Evolutionary conservation across 1,140 invertebrate species (phyloP).

Genomic region (Adoxophyes honmai): DNA sequence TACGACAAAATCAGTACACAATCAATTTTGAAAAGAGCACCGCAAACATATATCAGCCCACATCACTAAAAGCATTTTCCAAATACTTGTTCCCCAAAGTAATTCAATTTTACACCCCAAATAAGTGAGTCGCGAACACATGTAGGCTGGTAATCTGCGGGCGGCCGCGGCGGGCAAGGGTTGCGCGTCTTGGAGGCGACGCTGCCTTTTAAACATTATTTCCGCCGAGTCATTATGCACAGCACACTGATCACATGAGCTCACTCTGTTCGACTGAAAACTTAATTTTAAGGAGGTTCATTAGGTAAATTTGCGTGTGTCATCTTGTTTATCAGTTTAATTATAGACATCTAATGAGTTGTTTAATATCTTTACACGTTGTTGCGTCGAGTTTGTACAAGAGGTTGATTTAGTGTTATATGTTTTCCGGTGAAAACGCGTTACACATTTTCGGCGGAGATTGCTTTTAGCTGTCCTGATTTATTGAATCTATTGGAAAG

Average conservation of each 20-base stretch:
- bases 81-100: constrained; percentile 39
- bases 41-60: constrained; percentile 3
- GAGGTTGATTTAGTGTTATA: background rate
- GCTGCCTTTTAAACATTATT: constrained; percentile 47
- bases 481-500: constrained; percentile 47
- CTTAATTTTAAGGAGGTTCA: constrained; percentile 9
- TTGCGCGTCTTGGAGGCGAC: constrained; percentile 37
- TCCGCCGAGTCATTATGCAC: constrained; percentile 48
- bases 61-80: constrained; percentile 41
- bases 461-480: constrained; percentile 39
- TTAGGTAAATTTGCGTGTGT: constrained; percentile 4
- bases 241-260: constrained; percentile 43
- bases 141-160: constrained; percentile 34
- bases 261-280: constrained; percentile 16
- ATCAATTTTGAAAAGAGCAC: constrained; percentile 1
- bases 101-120: constrained; percentile 58
- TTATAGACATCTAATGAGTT: background rate
- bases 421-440: background rate
- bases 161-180: constrained; percentile 25
- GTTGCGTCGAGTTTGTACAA: background rate
- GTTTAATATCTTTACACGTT: background rate
- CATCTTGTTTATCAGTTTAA: background rate
- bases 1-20: background rate
- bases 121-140: constrained; percentile 34
- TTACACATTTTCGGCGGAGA: constrained; percentile 3